A percentile compares a stretch with the other conserved stretches of the same genome.
Evolutionary conservation across 2,113 vertebrate genomes (phyloP).

Genomic region (Etheostoma cragini): DNA sequence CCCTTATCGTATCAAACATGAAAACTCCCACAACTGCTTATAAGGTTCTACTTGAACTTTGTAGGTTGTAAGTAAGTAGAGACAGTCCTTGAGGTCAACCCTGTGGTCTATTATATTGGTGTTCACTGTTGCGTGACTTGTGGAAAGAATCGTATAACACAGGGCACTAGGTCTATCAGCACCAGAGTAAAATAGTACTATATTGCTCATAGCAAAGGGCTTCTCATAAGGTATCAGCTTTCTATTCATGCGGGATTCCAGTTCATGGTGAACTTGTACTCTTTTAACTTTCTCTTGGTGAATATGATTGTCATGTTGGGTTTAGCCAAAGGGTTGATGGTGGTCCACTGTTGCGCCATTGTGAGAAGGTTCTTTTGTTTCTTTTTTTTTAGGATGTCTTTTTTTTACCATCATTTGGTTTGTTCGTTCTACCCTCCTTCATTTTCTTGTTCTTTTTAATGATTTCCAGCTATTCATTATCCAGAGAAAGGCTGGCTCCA

Average conservation of each 20-base stretch:
- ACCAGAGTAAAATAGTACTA: slow-evolving; percentile 27
- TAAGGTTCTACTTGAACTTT: neutral
- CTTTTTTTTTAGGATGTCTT: neutral
- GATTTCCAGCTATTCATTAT: slow-evolving; percentile 69
- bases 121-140: slow-evolving; percentile 51
- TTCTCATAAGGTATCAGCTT: slow-evolving; percentile 38
- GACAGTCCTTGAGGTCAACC: slow-evolving; percentile 19
- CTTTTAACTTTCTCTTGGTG: neutral
- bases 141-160: slow-evolving; percentile 61
- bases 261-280: slow-evolving; percentile 9
- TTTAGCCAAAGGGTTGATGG: slow-evolving; percentile 33
- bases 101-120: slow-evolving; percentile 42
- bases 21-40: neutral
- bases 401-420: slow-evolving; percentile 31
- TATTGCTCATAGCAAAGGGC: slow-evolving; percentile 31
- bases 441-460: slow-evolving; percentile 63
- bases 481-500: slow-evolving; percentile 54
- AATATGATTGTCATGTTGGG: slow-evolving; percentile 26
- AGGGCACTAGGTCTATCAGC: slow-evolving; percentile 51
- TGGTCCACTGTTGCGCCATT: slow-evolving; percentile 11
- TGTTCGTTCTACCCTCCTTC: slow-evolving; percentile 37
- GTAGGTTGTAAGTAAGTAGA: neutral
- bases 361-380: slow-evolving; percentile 20
- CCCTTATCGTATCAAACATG: neutral
- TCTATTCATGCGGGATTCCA: slow-evolving; percentile 14